These are phyloP conservation scores for Chrysolophus pictus DNA, from an alignment of 2,797 vertebrate genomes.

Conservation along the genomic window DNA sequence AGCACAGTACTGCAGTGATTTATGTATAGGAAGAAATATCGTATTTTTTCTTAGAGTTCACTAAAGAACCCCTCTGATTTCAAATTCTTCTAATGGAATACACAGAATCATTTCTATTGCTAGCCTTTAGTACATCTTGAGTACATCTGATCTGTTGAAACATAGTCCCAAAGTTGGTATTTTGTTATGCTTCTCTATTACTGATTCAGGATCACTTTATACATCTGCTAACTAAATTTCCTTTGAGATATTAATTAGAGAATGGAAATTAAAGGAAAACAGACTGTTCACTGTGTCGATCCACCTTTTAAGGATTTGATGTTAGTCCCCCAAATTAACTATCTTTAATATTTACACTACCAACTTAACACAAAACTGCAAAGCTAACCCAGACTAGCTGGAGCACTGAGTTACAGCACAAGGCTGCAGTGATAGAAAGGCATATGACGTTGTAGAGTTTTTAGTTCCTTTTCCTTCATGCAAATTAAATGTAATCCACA, in stretches of 20 bases:
- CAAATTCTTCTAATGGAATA: not conserved
- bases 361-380: not conserved
- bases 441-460: not conserved
- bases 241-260: not conserved
- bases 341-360: not conserved
- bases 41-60: not conserved
- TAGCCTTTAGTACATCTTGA: not conserved
- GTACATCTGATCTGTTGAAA: not conserved
- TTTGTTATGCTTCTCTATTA: not conserved
- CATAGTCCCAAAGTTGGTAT: accelerated
- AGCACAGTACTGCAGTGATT: accelerated
- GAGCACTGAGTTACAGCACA: not conserved
- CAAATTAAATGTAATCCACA: not conserved
- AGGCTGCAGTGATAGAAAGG: not conserved
- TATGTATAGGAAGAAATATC: not conserved
- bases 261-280: not conserved
- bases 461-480: not conserved
- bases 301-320: not conserved
- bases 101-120: not conserved
- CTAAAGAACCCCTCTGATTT: not conserved
- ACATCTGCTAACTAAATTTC: not conserved
- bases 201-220: not conserved
- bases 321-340: not conserved
- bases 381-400: not conserved
- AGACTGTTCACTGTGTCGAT: not conserved